Conservation (phyloP, 1,140 invertebrate species). For the Eubasilissa regina region DNA sequence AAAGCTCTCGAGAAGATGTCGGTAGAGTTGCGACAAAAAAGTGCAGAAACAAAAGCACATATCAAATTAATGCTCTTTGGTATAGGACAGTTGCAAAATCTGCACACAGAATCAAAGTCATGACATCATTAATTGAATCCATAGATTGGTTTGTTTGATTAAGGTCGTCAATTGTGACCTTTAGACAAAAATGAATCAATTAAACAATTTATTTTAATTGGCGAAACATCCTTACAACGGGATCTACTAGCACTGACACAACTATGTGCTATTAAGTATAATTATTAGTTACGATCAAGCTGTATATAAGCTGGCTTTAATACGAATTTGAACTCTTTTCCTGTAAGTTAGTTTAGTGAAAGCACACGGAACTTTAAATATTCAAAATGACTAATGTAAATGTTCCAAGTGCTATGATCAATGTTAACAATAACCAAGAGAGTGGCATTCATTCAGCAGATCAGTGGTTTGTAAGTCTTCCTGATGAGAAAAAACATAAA, state of each 20-base stretch:
- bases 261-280: constrained; percentile 12
- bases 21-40: constrained; percentile 76
- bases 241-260: background rate
- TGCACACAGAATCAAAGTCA: constrained; percentile 47
- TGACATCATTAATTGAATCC: constrained; percentile 6
- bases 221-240: constrained; percentile 4
- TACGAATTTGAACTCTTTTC: background rate
- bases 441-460: background rate
- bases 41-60: constrained; percentile 81
- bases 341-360: constrained; percentile 1
- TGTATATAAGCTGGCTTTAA: constrained; percentile 11
- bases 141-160: constrained; percentile 30
- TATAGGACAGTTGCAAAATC: constrained; percentile 75
- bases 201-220: constrained; percentile 33
- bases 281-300: background rate
- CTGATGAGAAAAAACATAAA: constrained; percentile 62
- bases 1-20: constrained; percentile 77
- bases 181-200: constrained; percentile 34
- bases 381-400: constrained; percentile 16
- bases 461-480: constrained; percentile 54
- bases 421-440: constrained; percentile 8
- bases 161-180: constrained; percentile 15
- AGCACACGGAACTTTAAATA: background rate
- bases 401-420: background rate
- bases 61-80: constrained; percentile 85